phyloP scores from a whole-genome alignment of 2,888 invertebrate genomes.

The Pogonocherus hispidulus region DNA sequence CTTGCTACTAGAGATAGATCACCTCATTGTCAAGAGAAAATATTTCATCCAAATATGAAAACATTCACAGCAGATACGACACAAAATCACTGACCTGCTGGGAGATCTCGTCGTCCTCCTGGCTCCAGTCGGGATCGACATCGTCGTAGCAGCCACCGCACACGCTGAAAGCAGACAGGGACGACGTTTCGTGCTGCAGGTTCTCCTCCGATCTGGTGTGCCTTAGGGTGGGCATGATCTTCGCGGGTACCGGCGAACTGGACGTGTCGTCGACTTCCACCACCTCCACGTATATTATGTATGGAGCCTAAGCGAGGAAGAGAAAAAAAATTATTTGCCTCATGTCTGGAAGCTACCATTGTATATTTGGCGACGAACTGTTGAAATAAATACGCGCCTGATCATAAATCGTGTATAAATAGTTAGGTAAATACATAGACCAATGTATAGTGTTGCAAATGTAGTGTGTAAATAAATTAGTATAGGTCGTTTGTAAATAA shows the following conservation, averaged over 20 bases:
- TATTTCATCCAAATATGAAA: too few species aligned
- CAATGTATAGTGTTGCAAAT: too few species aligned
- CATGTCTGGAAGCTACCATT: too few species aligned
- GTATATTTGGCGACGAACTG: too few species aligned
- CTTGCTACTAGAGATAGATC: too few species aligned
- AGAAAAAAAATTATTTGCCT: neutral
- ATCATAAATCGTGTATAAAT: too few species aligned
- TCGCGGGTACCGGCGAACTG: conserved; percentile 90
- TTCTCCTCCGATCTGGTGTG: conserved; percentile 97
- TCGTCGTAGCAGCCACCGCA: conserved; percentile 72
- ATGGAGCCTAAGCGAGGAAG: conserved; percentile 83
- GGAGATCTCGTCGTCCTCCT: conserved; percentile 95
- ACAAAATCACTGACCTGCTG: conserved; percentile 78
- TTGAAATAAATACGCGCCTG: too few species aligned
- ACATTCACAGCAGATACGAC: too few species aligned
- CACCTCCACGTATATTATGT: conserved; percentile 98
- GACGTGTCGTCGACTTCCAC: conserved; percentile 88
- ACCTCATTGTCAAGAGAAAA: too few species aligned
- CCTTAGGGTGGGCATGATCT: conserved; percentile 87
- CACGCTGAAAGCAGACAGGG: conserved; percentile 70
- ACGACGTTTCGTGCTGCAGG: conserved; percentile 70
- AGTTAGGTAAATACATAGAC: too few species aligned
- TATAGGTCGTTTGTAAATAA: too few species aligned
- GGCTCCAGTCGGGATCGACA: conserved; percentile 87
- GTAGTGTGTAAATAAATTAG: too few species aligned